phyloP scores from a whole-genome alignment of 64 coral and sea anemone species.

The Actinia equina region DNA sequence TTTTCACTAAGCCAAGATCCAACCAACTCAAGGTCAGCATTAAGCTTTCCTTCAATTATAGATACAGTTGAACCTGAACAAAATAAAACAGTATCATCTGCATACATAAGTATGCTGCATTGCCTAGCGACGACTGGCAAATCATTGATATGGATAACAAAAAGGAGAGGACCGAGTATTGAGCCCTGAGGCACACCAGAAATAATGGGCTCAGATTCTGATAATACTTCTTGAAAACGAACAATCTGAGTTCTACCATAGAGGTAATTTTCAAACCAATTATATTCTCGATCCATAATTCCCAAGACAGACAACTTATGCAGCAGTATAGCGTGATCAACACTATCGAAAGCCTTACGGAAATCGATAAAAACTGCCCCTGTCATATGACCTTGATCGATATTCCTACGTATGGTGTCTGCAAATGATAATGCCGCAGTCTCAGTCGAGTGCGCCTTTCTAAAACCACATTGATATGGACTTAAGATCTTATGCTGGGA shows the following conservation, averaged over 20 bases:
- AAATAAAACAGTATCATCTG: too few species aligned
- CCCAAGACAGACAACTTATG: neutral
- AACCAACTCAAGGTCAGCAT: too few species aligned
- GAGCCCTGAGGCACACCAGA: neutral
- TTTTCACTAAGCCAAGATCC: too few species aligned
- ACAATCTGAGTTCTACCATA: neutral
- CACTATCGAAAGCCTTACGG: slow-evolving; percentile 14
- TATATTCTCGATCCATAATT: neutral
- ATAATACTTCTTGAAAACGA: neutral
- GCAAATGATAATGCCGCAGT: slow-evolving; percentile 29
- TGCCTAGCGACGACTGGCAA: neutral
- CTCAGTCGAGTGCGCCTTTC: slow-evolving; percentile 29
- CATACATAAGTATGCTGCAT: too few species aligned
- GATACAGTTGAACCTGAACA: too few species aligned
- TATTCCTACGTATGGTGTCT: slow-evolving; percentile 29
- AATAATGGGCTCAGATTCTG: neutral
- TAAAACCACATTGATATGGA: slow-evolving; percentile 38
- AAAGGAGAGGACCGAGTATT: neutral
- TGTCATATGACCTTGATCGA: slow-evolving; percentile 34
- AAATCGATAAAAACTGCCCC: neutral
- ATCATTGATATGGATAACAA: neutral
- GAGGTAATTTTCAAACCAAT: neutral
- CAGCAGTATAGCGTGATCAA: neutral
- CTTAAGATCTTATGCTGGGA: neutral
- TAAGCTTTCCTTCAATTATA: too few species aligned